Evolutionary conservation across 2,113 vertebrate species (phyloP), one percentile per base, ranked within the genome.

Genomic region (Actenoides lindsayi): DNA sequence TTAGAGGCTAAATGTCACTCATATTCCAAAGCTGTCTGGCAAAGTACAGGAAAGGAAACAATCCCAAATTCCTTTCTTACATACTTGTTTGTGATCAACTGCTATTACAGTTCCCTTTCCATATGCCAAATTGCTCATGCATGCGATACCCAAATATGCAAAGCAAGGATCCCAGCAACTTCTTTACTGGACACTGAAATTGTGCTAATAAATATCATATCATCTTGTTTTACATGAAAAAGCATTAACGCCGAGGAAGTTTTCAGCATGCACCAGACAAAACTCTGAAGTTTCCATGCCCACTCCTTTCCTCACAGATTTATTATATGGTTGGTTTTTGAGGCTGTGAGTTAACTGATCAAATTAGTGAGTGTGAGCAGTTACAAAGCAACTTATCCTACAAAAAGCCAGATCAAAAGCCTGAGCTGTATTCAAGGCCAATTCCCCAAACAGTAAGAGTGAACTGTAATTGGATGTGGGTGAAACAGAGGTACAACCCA

Each of bases 11-110:
- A 93, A 62, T 42, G 25, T 13, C 33, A 50, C 25, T 83, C 8
- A 12, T 50, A 15, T 89, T 87, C 31, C 31, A 54, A 88, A 82
- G 37, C 53, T 42, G 18, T 8, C 33, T 82, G 64, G 48, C n/a
- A 41, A 95, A 83, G n/a, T 48, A 37, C 24, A 74, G 46, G 39
- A 73, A 69, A 73, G 33, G 7, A 89, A 96, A 87, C 6, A 87
- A 89, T n/a, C 2, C 11, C 16, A 33, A 21, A 69, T 65, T 88
- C 30, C 23, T 86, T 76, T 86, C 50, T n/a, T 65, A 37, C 11
- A 46, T 37, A 9, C 41, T 25, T 63, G 4, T 39, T 69, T 25
- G 21, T 2, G 1, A 48, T 6, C 50, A 11, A 20, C 33, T 85
- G 23, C n/a, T 75, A 27, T 74, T 84, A n/a, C 4, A 6, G 8